Conservation (phyloP, 2,888 invertebrate species). For the Bimastos eiseni region DNA sequence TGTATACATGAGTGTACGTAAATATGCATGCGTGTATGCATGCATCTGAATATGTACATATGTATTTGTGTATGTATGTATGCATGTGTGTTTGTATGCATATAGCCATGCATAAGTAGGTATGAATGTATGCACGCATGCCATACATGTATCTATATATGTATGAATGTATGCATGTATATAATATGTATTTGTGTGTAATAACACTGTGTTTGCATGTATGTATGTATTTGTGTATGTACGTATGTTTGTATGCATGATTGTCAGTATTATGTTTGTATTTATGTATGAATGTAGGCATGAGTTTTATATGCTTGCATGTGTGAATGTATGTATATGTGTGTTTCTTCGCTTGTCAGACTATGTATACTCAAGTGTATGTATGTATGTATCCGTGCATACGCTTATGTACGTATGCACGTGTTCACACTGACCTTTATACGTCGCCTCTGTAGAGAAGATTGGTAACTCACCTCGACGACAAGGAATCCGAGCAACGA, state of each 20-base stretch:
- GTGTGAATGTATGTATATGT: too few relatives aligned
- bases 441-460: neutral
- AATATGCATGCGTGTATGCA: too few relatives aligned
- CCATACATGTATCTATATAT: too few relatives aligned
- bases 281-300: neutral
- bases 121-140: too few relatives aligned
- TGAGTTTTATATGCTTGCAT: neutral
- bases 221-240: neutral
- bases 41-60: too few relatives aligned
- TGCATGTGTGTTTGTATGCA: too few relatives aligned
- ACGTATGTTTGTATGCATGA: neutral
- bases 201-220: neutral
- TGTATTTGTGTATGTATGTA: too few relatives aligned
- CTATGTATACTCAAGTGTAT: neutral
- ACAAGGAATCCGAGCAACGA: slow-evolving; percentile 45
- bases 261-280: neutral
- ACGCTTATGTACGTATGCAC: neutral
- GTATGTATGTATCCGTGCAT: neutral
- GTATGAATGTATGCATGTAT: too few relatives aligned
- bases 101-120: too few relatives aligned
- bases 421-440: neutral
- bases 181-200: too few relatives aligned
- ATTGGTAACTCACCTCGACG: slow-evolving; percentile 40
- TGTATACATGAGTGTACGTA: too few relatives aligned
- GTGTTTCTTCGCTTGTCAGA: too few relatives aligned